Conservation (phyloP, 2,888 invertebrate genomes). For the Oxyscelio sp. region DNA sequence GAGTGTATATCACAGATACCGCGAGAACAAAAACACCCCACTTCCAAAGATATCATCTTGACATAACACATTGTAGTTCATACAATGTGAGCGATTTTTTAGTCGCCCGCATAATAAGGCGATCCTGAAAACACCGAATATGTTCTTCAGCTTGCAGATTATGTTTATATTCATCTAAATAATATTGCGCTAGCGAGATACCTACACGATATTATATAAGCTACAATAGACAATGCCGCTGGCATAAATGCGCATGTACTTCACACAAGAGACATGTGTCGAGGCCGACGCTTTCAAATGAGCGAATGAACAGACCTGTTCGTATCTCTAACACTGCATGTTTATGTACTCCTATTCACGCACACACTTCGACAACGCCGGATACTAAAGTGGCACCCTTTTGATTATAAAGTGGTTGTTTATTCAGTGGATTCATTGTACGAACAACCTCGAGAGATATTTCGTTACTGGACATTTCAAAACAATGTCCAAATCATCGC, state of each 20-base stretch:
- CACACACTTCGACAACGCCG: slow-evolving; percentile 69
- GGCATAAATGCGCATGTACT: slow-evolving; percentile 73
- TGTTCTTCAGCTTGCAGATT: slow-evolving; percentile 40
- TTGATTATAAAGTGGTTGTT: slow-evolving; percentile 72
- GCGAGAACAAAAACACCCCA: too few species aligned
- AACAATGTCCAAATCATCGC: slow-evolving; percentile 33
- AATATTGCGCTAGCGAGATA: slow-evolving; percentile 28
- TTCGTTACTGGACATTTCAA: slow-evolving; percentile 51
- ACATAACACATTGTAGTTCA: too few species aligned
- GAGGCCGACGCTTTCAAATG: slow-evolving; percentile 73
- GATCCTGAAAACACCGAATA: slow-evolving; percentile 40
- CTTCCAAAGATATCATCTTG: too few species aligned
- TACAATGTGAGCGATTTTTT: slow-evolving; percentile 32
- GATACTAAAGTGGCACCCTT: slow-evolving; percentile 73
- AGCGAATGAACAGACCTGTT: slow-evolving; percentile 70
- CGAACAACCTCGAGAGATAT: slow-evolving; percentile 56
- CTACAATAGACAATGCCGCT: slow-evolving; percentile 70
- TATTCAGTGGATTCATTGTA: slow-evolving; percentile 67
- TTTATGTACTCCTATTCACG: slow-evolving; percentile 69
- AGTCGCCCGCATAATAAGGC: slow-evolving; percentile 11
- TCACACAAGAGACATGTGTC: slow-evolving; percentile 75
- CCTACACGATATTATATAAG: slow-evolving; percentile 49
- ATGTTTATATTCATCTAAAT: slow-evolving; percentile 68
- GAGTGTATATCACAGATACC: too few species aligned
- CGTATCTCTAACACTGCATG: slow-evolving; percentile 68